phyloP scores from a whole-genome alignment of 2,113 vertebrate genomes.

The Girardinichthys multiradiatus region DNA sequence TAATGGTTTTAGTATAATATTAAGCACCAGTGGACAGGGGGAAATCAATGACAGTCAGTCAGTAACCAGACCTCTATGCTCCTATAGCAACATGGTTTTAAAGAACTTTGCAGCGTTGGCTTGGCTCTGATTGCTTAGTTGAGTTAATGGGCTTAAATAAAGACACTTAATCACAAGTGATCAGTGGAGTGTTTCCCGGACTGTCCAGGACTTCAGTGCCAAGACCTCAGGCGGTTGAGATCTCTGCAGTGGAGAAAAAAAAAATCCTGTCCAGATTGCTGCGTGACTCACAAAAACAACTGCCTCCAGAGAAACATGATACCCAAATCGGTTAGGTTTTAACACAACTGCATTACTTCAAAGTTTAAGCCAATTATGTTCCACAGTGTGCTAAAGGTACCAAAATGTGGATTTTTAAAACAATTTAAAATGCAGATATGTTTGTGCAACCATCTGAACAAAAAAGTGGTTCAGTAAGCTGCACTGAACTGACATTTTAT shows the following conservation, averaged over 20 bases:
- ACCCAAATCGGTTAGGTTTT: slow-evolving; percentile 57
- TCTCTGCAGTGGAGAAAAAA: slow-evolving; percentile 59
- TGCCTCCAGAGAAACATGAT: slow-evolving; percentile 53
- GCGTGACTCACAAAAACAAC: slow-evolving; percentile 75
- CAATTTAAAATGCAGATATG: slow-evolving; percentile 6
- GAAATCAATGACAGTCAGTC: slow-evolving; percentile 46
- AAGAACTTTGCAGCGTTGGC: slow-evolving; percentile 55
- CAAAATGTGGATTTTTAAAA: neutral
- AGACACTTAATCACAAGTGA: slow-evolving; percentile 74
- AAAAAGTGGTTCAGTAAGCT: neutral
- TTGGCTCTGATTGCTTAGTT: slow-evolving; percentile 72
- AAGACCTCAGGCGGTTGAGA: slow-evolving; percentile 73
- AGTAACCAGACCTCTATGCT: slow-evolving; percentile 27
- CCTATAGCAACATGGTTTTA: slow-evolving; percentile 56
- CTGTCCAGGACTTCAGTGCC: slow-evolving; percentile 53
- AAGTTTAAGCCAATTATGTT: slow-evolving; percentile 28
- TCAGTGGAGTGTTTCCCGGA: slow-evolving; percentile 64
- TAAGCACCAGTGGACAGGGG: slow-evolving; percentile 36
- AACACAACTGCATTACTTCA: slow-evolving; percentile 36
- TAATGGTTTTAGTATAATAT: slow-evolving; percentile 15
- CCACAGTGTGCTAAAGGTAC: neutral
- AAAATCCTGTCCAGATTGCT: slow-evolving; percentile 63
- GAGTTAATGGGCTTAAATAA: slow-evolving; percentile 76
- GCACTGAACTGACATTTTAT: neutral
- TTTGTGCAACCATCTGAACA: neutral